Base-by-base conservation (phyloP, 2,888 invertebrate genomes). In the Boloria euphrosyne region DNA sequence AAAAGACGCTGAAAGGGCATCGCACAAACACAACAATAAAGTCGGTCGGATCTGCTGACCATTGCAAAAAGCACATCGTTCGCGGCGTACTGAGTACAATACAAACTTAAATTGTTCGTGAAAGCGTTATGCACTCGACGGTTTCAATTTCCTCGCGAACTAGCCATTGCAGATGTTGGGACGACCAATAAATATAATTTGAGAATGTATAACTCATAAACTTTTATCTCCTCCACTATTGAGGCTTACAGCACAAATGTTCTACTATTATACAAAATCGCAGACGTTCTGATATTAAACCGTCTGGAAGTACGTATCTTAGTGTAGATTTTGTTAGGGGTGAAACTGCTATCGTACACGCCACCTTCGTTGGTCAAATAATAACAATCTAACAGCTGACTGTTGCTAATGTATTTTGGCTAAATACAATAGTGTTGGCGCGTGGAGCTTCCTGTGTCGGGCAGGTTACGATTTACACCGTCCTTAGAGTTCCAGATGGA, bases 151-250 rank as follows among this genome's bases (percentile, higher is more conserved):
- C 86, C 85, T 81, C 84, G 88, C 83, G 83, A 89, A 87, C 88
- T 83, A 80, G 83, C 90, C 83, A 82, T 84, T 83, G 85, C 88
- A 90, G 86, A 89, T 91, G 90, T 87, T 87, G 82, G 79, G 84
- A 83, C 79, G 85, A 84, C 83, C 85, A 87, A 84, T 90, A 92
- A 92, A 90, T 91, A 91, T 91, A 88, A 92, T 90, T 91, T 90
- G 87, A 90, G 88, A 90, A 91, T 90, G 89, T 91, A 89, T 89
- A 88, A 87, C 85, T 85, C 89, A 87, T 92, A 90, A 92, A 92
- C 84, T 92, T 92, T 92, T 92, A 92, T 92, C 89, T 88, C 78
- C 83, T 75, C 78, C 76, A 78, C 75, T 81, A 83, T 78, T 76
- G 81, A 81, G 81, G 84, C 51, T 79, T 81, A 81, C 79, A 76